These are phyloP conservation scores for Saguinus imperator DNA, from an alignment of 2,113 vertebrate genomes.

Conservation along the genomic window DNA sequence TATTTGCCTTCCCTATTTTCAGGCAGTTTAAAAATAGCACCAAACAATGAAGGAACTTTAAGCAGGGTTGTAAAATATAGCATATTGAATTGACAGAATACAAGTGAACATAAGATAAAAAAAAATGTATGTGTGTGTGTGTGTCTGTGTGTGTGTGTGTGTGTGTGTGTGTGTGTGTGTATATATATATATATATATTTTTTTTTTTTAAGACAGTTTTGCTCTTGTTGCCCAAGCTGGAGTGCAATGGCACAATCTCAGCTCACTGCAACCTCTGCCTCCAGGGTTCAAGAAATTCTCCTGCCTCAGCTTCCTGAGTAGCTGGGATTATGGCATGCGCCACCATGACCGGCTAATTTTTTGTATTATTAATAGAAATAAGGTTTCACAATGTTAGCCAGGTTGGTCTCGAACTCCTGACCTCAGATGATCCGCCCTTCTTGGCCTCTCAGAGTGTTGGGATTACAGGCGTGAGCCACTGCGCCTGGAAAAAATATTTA, in stretches of 20 bases:
- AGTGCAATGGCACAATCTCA: not conserved
- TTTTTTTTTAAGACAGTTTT: no score
- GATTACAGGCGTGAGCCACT: not conserved
- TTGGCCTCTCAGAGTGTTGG: not conserved
- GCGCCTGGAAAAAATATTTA: not conserved
- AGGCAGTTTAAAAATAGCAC: conserved; percentile 28
- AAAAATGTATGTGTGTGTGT: not conserved
- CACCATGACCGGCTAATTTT: not conserved
- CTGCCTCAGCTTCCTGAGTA: not conserved
- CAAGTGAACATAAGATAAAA: not conserved
- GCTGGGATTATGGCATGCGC: not conserved
- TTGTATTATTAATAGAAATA: not conserved
- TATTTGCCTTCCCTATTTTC: conserved; percentile 30
- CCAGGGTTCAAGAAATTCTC: no score
- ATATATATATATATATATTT: no score
- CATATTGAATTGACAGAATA: not conserved
- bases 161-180: no score
- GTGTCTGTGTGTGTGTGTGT: no score
- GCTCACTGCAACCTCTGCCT: not conserved
- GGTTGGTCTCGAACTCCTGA: not conserved
- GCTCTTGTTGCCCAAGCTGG: no score
- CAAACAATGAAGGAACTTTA: not conserved
- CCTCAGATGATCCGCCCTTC: not conserved
- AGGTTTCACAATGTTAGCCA: not conserved
- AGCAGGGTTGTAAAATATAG: not conserved